Evolutionary conservation across 2,113 vertebrate genomes (phyloP).

Genomic region (Fregetta grallaria): DNA sequence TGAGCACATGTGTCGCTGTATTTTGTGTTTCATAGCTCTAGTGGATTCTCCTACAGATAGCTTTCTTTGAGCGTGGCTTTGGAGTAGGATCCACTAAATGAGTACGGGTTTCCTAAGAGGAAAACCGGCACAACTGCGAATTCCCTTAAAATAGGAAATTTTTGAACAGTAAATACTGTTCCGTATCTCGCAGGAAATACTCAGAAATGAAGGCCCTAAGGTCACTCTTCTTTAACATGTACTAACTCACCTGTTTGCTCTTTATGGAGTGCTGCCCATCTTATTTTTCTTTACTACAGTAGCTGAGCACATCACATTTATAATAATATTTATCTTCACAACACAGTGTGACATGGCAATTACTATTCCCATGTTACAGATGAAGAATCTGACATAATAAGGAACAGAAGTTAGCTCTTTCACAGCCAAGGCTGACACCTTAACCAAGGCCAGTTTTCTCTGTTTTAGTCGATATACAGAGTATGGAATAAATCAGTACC

Average conservation of each 20-base stretch:
- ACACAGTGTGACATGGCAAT: not conserved
- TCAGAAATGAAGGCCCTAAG: not conserved
- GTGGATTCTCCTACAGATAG: not conserved
- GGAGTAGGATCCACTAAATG: not conserved
- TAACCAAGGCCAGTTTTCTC: not conserved
- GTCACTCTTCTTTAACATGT: not conserved
- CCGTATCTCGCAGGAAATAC: not conserved
- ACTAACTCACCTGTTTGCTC: not conserved
- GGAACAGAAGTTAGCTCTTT: not conserved
- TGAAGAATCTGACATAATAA: not conserved
- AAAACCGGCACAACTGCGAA: not conserved
- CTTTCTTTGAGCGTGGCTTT: not conserved
- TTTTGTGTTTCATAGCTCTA: not conserved
- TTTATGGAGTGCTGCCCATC: not conserved
- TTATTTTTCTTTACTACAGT: not conserved
- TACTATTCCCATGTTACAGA: not conserved
- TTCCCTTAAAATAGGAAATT: not conserved
- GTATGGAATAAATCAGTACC: not conserved
- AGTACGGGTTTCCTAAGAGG: not conserved
- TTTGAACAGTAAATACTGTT: not conserved
- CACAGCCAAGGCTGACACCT: not conserved
- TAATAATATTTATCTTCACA: not conserved
- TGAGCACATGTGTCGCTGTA: accelerated
- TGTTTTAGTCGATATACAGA: not conserved
- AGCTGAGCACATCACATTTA: not conserved